These are phyloP conservation scores for Euwallacea similis DNA, from an alignment of 1,140 invertebrate species.

Conservation along the genomic window DNA sequence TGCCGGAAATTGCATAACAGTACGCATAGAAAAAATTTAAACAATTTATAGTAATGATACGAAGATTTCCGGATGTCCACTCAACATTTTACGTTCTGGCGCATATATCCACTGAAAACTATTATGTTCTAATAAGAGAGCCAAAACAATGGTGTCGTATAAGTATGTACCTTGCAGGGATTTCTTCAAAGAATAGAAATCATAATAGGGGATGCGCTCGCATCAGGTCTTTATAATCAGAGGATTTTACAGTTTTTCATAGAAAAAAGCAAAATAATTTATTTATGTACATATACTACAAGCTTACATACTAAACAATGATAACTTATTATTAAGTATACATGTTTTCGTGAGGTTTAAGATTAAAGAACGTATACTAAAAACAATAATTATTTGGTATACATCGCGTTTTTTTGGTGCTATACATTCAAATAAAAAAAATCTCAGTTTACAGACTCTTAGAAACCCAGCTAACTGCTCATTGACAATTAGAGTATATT, in stretches of 20 bases:
- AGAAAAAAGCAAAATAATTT: conserved; percentile 37
- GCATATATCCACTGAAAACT: conserved; percentile 1
- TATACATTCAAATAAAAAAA: too few species aligned
- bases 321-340: conserved; percentile 6
- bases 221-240: conserved; percentile 34
- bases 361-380: neutral
- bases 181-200: too few species aligned
- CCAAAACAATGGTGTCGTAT: neutral
- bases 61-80: conserved; percentile 1
- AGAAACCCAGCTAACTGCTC: neutral
- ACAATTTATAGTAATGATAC: conserved; percentile 9
- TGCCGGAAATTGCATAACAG: conserved; percentile 36
- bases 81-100: neutral
- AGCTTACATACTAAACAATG: conserved; percentile 15
- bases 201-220: too few species aligned
- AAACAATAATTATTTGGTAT: neutral
- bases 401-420: neutral
- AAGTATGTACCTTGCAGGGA: too few species aligned
- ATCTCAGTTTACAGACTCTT: too few species aligned
- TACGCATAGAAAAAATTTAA: conserved; percentile 33
- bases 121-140: conserved; percentile 15
- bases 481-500: neutral
- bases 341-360: neutral
- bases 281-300: conserved; percentile 39
- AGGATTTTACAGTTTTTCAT: conserved; percentile 13